Evolutionary conservation across 2,888 invertebrate genomes (phyloP).

Genomic region (Nineta flava): DNA sequence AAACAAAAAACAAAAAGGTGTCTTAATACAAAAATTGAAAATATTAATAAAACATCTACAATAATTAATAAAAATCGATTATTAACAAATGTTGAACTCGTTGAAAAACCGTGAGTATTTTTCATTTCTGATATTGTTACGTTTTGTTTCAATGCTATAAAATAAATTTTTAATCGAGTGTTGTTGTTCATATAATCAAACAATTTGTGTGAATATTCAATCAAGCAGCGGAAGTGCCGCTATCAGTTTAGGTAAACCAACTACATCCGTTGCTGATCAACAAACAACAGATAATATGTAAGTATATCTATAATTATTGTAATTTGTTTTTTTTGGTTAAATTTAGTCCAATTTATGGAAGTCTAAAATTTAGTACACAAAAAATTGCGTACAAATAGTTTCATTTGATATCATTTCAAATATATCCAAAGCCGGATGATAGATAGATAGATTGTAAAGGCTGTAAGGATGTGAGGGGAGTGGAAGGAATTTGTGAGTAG

Average conservation of each 20-base stretch:
- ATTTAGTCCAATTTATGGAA: neutral
- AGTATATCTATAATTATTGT: neutral
- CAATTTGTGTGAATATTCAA: neutral
- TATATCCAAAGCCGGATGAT: no score
- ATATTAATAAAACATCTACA: neutral
- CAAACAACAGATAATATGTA: neutral
- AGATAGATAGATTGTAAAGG: no score
- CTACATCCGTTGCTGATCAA: neutral
- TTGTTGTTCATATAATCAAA: no score
- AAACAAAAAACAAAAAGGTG: neutral
- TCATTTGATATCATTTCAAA: no score
- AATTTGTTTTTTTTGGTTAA: neutral
- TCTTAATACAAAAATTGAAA: neutral
- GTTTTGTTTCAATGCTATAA: no score
- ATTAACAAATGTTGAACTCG: neutral
- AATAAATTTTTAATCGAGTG: no score
- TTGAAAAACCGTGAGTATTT: neutral
- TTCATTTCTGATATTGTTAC: no score
- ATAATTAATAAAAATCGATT: neutral
- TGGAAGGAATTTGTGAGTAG: no score
- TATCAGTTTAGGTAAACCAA: neutral
- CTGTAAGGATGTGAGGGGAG: no score
- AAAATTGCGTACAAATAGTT: no score
- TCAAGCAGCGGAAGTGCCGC: neutral
- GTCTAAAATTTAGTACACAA: no score